Conservation (phyloP, 2,113 vertebrate genomes). For the Mesembrinibis cayennensis region DNA sequence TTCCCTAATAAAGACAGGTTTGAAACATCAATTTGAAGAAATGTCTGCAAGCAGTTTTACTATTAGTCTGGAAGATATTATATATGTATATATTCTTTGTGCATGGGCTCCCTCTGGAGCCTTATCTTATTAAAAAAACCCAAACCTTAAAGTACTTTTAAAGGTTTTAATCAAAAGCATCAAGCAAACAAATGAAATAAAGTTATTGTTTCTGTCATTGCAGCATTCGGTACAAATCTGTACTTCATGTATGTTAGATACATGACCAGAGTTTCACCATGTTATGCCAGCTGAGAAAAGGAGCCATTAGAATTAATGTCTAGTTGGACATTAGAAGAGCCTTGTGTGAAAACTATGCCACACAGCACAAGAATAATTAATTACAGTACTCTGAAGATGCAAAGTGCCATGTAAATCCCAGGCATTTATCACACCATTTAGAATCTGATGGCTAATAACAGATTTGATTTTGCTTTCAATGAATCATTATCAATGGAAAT, state of each 20-base stretch:
- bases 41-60: background rate
- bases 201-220: background rate
- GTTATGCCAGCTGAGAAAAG: background rate
- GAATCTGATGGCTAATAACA: background rate
- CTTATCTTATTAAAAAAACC: background rate
- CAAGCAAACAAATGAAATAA: background rate
- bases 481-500: background rate
- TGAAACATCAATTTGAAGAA: background rate
- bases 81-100: background rate
- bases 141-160: background rate
- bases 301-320: background rate
- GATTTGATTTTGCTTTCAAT: conserved; percentile 20
- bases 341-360: background rate
- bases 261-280: background rate
- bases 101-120: conserved; percentile 43
- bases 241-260: background rate
- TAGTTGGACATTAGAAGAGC: background rate
- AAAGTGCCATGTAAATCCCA: background rate
- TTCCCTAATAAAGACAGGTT: background rate
- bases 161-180: background rate
- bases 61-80: background rate
- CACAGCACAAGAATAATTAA: background rate
- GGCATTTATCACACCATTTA: background rate
- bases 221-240: background rate
- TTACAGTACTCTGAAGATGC: background rate